These are phyloP conservation scores for Zootoca vivipara DNA, from an alignment of 2,113 vertebrate genomes.

Conservation along the genomic window DNA sequence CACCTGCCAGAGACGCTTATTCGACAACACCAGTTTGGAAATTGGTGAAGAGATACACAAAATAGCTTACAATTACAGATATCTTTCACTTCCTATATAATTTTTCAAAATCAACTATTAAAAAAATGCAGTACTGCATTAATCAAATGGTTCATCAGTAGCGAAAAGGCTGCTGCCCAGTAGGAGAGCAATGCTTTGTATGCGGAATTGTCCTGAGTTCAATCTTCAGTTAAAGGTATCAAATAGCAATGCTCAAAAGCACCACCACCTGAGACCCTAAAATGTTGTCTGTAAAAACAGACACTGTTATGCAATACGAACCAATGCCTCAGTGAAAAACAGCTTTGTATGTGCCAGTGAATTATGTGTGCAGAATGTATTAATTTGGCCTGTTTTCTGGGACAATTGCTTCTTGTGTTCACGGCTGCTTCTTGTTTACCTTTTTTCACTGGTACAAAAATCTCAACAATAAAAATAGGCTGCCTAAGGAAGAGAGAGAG, in stretches of 20 bases:
- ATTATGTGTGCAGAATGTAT: background rate
- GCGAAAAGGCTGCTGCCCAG: background rate
- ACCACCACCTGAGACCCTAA: background rate
- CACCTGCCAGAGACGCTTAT: slow-evolving; percentile 47
- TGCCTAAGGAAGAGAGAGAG: background rate
- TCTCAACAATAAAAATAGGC: too few species aligned
- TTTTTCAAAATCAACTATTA: background rate
- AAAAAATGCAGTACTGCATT: background rate
- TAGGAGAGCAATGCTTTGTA: background rate
- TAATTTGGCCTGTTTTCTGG: background rate
- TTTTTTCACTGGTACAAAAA: background rate
- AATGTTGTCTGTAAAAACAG: background rate
- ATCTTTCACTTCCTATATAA: background rate
- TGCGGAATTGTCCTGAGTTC: background rate
- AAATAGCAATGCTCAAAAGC: background rate
- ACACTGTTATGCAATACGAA: background rate
- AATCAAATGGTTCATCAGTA: background rate
- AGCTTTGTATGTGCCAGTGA: background rate
- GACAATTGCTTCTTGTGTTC: background rate
- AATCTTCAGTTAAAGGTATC: background rate
- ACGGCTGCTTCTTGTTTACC: background rate
- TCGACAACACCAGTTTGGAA: background rate
- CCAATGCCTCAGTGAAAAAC: background rate
- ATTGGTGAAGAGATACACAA: background rate
- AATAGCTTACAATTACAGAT: background rate